Conservation (phyloP, 2,797 vertebrate genomes). For the Galagoides demidoff region DNA sequence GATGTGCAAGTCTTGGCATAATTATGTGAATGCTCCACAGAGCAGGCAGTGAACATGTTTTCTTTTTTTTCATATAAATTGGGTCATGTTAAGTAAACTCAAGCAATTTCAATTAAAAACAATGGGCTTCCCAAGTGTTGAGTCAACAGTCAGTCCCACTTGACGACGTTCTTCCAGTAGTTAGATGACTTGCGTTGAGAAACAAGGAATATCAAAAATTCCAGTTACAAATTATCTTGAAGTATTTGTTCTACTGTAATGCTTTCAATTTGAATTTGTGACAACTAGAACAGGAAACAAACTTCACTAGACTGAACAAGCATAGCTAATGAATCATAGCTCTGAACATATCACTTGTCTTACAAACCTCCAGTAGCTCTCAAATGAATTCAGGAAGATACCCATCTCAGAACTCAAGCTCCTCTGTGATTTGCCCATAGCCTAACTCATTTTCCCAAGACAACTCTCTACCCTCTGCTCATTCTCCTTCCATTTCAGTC, state of each 20-base stretch:
- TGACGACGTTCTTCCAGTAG: neutral
- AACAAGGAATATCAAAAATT: slow-evolving; percentile 27
- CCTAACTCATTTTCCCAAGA: neutral
- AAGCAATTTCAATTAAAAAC: slow-evolving; percentile 10
- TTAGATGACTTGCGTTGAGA: neutral
- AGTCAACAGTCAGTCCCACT: neutral
- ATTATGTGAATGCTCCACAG: neutral
- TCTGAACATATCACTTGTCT: neutral
- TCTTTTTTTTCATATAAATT: slow-evolving; percentile 56
- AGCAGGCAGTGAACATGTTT: neutral
- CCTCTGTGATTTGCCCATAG: neutral
- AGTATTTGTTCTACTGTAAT: slow-evolving; percentile 16
- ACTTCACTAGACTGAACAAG: neutral
- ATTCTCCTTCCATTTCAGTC: neutral
- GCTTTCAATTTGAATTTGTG: slow-evolving; percentile 22
- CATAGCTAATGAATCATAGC: neutral
- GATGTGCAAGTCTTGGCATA: slow-evolving; percentile 45
- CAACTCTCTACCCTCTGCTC: neutral
- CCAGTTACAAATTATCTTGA: neutral
- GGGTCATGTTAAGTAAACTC: slow-evolving; percentile 7
- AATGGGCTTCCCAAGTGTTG: neutral
- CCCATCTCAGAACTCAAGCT: neutral
- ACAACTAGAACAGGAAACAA: slow-evolving; percentile 33
- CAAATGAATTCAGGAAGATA: neutral
- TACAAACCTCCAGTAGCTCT: neutral